These are phyloP conservation scores for Tauraco hartlaubi DNA, from an alignment of 2,797 vertebrate genomes.

Conservation along the genomic window DNA sequence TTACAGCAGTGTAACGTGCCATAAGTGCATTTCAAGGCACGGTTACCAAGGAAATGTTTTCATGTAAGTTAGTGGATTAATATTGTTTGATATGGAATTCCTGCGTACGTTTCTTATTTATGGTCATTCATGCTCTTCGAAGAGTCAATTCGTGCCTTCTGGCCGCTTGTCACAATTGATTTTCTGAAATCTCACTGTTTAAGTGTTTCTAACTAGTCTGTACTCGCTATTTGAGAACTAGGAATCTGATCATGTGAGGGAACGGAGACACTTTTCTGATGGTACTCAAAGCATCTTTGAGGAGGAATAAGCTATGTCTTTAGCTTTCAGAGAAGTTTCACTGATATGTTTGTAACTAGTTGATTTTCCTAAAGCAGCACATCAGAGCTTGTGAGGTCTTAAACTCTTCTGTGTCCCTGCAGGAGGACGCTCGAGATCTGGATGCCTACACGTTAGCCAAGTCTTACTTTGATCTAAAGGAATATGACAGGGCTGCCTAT, in stretches of 20 bases:
- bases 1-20: accelerated
- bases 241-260: background rate
- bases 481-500: slow-evolving; percentile 96
- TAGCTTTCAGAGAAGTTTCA: background rate
- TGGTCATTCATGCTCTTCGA: background rate
- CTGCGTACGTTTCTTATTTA: background rate
- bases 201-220: background rate
- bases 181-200: background rate
- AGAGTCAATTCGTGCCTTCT: background rate
- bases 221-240: background rate
- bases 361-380: background rate
- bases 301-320: background rate
- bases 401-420: background rate
- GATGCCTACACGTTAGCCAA: slow-evolving; percentile 96
- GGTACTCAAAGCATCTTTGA: background rate
- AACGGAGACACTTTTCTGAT: background rate
- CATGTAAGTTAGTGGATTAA: background rate
- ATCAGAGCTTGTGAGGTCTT: background rate
- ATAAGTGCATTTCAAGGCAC: background rate
- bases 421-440: slow-evolving; percentile 96
- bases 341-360: background rate
- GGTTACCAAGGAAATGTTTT: background rate
- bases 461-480: slow-evolving; percentile 98
- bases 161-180: background rate
- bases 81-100: background rate